Evolutionary conservation across 2,888 invertebrate genomes (phyloP), one percentile per base, ranked within the genome.

Genomic region (Andrena flavipes): DNA sequence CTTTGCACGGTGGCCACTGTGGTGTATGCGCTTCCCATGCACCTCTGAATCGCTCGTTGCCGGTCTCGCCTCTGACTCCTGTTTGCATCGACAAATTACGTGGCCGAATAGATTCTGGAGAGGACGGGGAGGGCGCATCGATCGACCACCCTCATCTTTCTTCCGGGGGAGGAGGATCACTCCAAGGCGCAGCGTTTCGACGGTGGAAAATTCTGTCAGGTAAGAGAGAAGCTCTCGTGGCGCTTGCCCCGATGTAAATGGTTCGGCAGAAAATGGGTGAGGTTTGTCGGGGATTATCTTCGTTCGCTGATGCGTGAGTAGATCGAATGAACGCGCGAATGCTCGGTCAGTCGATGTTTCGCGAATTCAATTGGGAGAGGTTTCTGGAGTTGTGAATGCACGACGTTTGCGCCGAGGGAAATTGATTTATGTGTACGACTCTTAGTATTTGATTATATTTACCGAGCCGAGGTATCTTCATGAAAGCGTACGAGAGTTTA

Each of bases 11-110:
- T 80, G 74, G 59, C 84, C 81, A 84, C 30, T 67, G 82, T 79
- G 78, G 73, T 76, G 85, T 70, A 65, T 79, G 76, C 87, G 63
- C 80, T 87, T 86, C 68, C 62, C 76, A 48, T 76, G 69, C 85
- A 80, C 64, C 75, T 80, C 70, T 74, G 78, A 77, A 74, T 83
- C 78, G 59, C 42, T 62, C 72, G 83, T 29, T 82, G 30, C 60
- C 76, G 64, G 77, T 75, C 70, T 83, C 42, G 62, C 62, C 84
- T 75, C 75, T 68, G 84, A 84, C 83, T 84, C 79, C 65, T 69
- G 84, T 83, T 67, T 69, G 75, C 78, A 73, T 71, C 73, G 80
- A 65, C 84, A 64, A 84, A 84, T 84, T 84, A 80, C 74, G 80
- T 69, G 84, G 59, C 73, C 70, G 74, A 83, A 59, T 62, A 72